phyloP scores from a whole-genome alignment of 64 coral and sea anemone species.

The Porites lutea region DNA sequence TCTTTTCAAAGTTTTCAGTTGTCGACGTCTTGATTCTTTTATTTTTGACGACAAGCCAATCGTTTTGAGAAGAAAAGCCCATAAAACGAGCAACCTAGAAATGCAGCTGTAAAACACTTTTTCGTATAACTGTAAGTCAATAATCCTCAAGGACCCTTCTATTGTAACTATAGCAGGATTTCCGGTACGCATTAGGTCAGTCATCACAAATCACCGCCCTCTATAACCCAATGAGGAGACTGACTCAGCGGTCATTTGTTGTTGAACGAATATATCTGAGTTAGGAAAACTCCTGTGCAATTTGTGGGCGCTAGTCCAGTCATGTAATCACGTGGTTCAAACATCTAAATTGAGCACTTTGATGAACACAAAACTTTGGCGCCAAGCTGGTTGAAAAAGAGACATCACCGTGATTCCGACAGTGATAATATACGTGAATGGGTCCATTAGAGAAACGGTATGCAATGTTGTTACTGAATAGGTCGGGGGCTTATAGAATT shows the following conservation, averaged over 20 bases:
- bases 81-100: too few species aligned
- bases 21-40: too few species aligned
- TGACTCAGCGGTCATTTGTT: background rate
- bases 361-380: background rate
- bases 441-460: background rate
- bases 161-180: background rate
- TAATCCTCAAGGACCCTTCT: too few species aligned
- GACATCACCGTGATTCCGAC: background rate
- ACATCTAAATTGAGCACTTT: background rate
- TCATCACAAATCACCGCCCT: slow-evolving; percentile 13
- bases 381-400: slow-evolving; percentile 30
- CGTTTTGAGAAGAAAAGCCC: too few species aligned
- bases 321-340: background rate
- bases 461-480: background rate
- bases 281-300: background rate
- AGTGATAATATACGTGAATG: background rate
- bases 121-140: too few species aligned
- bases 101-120: too few species aligned
- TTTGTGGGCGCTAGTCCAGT: background rate
- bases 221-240: background rate
- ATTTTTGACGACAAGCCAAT: too few species aligned
- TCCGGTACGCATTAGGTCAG: background rate
- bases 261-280: background rate
- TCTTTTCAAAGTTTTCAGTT: too few species aligned
- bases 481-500: background rate